Base-by-base conservation (phyloP, 1,140 invertebrate genomes). In the Hycleus cichorii region DNA sequence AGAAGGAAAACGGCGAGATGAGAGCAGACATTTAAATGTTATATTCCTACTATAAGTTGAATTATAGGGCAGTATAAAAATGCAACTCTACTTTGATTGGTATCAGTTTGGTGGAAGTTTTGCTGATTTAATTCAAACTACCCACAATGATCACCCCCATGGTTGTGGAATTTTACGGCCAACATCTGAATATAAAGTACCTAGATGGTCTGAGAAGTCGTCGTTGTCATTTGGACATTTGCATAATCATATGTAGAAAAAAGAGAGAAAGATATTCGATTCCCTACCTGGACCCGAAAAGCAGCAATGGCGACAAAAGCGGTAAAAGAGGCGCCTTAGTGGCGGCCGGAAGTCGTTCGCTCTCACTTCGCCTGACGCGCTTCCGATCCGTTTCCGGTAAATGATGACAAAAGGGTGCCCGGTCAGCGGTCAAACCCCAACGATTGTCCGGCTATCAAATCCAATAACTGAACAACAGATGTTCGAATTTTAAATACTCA, bases 31-130 rank as follows among this genome's bases (percentile, higher is more conserved):
- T 58, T 58, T 58, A 42, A 61, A 60, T 57, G 53, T 60, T 56
- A 59, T 53, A 59, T 50, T 49, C 44, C 18, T 49, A 32, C 58
- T 45, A 60, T 50, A 60, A 43, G 18, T 18, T 58, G 56, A 62
- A 60, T 64, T 64, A 64, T 64, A 44, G 51, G 42, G 32, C 32
- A 40, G 52, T 51, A 62, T 64, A 62, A 62, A 62, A 62, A 49
- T 64, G 60, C 63, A 64, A 64, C 63, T 62, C 59, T 51, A 64
- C 55, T 59, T 62, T 64, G 63, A 64, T 64, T 64, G 63, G 62
- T 64, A 64, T 54, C 59, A 62, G 62, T 63, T 18, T 18, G 18
- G 18, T 58, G 49, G 51, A 58, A 42, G 40, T 42, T 64, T 64
- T 61, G 49, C 45, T 49, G 45, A 60, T 64, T 64, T 64, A 64